Conservation (phyloP, 2,888 invertebrate genomes). For the Scaptomyza polygonia region DNA sequence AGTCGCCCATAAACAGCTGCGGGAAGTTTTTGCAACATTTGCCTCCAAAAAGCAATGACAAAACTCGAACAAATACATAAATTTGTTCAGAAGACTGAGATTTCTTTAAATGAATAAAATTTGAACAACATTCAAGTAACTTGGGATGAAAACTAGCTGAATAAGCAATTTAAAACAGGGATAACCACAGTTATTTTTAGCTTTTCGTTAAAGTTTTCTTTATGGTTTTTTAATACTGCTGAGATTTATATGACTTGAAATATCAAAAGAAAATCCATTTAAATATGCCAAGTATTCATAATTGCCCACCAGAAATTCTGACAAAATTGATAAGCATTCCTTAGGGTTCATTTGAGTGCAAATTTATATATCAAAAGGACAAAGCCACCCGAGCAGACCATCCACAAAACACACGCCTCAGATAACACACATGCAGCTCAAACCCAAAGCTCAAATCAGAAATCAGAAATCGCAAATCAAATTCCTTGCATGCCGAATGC, state of each 20-base stretch:
- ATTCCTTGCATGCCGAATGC: constrained; percentile 62
- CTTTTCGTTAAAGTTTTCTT: too few relatives aligned
- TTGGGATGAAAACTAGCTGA: not conserved
- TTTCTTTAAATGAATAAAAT: not conserved
- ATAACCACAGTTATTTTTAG: too few relatives aligned
- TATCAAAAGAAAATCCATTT: not conserved
- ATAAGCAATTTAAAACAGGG: not conserved
- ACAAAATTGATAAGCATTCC: constrained; percentile 5
- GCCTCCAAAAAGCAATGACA: constrained; percentile 27
- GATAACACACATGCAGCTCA: constrained; percentile 40
- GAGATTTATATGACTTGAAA: not conserved
- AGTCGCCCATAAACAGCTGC: constrained; percentile 51
- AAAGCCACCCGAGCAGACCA: constrained; percentile 4
- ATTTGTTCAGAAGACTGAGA: constrained; percentile 2
- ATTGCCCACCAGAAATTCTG: not conserved
- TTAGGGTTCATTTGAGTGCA: not conserved
- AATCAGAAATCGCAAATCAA: constrained; percentile 51
- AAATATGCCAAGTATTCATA: not conserved
- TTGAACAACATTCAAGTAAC: not conserved
- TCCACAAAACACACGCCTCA: constrained; percentile 12
- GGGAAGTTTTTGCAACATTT: constrained; percentile 37
- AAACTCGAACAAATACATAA: constrained; percentile 20
- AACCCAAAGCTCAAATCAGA: constrained; percentile 11
- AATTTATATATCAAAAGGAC: constrained; percentile 18
- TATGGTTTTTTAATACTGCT: too few relatives aligned